Percentiles rank a stretch among this genome's conserved stretches.
phyloP scores from a whole-genome alignment of 2,888 invertebrate genomes.

The Cremastinae sp. region DNA sequence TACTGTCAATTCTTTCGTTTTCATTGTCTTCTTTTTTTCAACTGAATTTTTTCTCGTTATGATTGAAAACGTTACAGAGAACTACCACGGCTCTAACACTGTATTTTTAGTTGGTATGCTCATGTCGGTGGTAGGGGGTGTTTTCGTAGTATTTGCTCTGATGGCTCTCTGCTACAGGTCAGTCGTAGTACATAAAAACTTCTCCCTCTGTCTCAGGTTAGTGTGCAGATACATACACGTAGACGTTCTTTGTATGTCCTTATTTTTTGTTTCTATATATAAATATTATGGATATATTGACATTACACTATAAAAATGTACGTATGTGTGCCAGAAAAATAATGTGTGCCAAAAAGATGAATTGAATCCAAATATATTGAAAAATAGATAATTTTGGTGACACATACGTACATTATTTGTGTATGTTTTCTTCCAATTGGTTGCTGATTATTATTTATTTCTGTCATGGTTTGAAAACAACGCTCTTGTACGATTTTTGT shows the following conservation, averaged over 20 bases:
- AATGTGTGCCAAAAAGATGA: slow-evolving; percentile 65
- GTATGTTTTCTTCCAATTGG: slow-evolving; percentile 35
- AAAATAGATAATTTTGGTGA: slow-evolving; percentile 62
- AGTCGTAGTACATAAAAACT: slow-evolving; percentile 99
- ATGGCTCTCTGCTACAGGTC: slow-evolving; percentile 99
- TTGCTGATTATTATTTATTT: slow-evolving; percentile 54
- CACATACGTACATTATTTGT: slow-evolving; percentile 61
- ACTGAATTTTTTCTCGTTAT: too few relatives aligned
- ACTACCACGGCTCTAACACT: slow-evolving; percentile 98
- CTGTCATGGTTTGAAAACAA: slow-evolving; percentile 53
- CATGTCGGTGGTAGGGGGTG: slow-evolving; percentile 99
- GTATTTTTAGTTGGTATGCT: slow-evolving; percentile 98
- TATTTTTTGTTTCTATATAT: slow-evolving; percentile 36
- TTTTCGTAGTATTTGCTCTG: slow-evolving; percentile 99
- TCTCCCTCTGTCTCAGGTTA: slow-evolving; percentile 99
- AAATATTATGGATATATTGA: too few relatives aligned
- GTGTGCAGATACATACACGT: slow-evolving; percentile 89
- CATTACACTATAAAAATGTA: too few relatives aligned
- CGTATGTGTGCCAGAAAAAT: too few relatives aligned
- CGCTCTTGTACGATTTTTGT: slow-evolving; percentile 43
- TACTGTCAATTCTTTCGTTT: too few relatives aligned
- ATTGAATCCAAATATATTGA: slow-evolving; percentile 24
- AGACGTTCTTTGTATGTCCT: slow-evolving; percentile 70
- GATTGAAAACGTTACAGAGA: slow-evolving; percentile 85
- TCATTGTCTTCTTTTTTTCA: not conserved